Conservation (phyloP, 2,888 invertebrate species). For the Mongoloraphidia duomilia region DNA sequence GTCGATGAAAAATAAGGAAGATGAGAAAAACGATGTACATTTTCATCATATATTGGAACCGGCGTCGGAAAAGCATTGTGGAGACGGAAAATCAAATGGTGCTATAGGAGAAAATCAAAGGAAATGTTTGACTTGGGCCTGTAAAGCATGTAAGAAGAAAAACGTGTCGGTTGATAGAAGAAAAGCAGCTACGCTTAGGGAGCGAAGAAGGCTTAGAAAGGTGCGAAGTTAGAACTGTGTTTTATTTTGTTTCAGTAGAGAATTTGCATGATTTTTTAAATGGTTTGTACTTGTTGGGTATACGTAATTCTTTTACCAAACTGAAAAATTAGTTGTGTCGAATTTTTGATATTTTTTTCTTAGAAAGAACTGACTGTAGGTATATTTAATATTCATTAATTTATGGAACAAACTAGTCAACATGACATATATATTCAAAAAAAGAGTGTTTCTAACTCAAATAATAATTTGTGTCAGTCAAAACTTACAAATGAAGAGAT, state of each 20-base stretch:
- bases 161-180: constrained; percentile 89
- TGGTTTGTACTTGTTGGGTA: no score
- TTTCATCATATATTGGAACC: constrained; percentile 31
- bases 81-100: constrained; percentile 13
- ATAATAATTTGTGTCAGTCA: no score
- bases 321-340: no score
- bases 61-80: constrained; percentile 16
- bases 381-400: no score
- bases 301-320: no score
- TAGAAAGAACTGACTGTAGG: no score
- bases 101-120: constrained; percentile 36
- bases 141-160: constrained; percentile 94
- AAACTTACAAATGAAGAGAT: constrained; percentile 1
- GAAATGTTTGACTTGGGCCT: constrained; percentile 89
- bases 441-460: no score
- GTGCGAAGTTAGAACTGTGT: constrained; percentile 31
- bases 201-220: constrained; percentile 83
- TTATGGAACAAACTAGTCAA: no score
- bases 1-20: constrained; percentile 1
- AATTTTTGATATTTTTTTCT: no score
- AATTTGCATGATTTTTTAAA: no score
- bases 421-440: no score
- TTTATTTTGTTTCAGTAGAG: no score
- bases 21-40: constrained; percentile 23
- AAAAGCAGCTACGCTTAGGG: constrained; percentile 93